phyloP scores from a whole-genome alignment of 2,797 vertebrate species.

The Galagoides demidoff region DNA sequence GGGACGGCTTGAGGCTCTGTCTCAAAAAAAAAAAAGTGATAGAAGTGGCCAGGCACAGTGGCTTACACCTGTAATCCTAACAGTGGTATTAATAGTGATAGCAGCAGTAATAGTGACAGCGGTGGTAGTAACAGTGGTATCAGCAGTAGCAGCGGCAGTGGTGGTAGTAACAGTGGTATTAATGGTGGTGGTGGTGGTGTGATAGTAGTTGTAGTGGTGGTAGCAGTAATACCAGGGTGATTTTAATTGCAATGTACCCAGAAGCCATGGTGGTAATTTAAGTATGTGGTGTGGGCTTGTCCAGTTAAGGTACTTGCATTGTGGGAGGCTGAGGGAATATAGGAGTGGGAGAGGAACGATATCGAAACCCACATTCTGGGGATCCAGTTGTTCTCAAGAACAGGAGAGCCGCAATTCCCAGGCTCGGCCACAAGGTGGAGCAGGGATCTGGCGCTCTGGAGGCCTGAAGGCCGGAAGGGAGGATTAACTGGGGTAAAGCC shows the following conservation, averaged over 20 bases:
- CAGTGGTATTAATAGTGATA: neutral
- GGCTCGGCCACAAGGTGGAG: neutral
- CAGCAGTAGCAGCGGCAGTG: neutral
- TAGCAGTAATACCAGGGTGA: neutral
- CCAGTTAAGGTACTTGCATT: neutral
- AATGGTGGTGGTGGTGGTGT: neutral
- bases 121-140: neutral
- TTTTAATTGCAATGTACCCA: neutral
- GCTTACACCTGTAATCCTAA: no score
- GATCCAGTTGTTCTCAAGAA: fast-evolving
- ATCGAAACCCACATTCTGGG: fast-evolving
- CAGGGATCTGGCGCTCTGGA: neutral
- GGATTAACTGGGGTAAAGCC: neutral
- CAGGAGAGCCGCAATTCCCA: neutral
- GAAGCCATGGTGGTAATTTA: neutral
- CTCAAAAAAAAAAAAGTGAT: no score
- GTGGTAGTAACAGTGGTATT: neutral
- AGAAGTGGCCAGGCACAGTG: no score
- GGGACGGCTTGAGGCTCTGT: no score
- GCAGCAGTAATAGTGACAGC: neutral
- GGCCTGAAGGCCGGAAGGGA: neutral
- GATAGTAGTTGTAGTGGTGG: neutral
- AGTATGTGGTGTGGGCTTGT: neutral
- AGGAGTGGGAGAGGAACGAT: neutral
- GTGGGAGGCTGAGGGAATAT: neutral